A percentile compares a stretch with the other conserved stretches of the same genome.
These are phyloP conservation scores for Halichoerus grypus DNA, from an alignment of 2,113 vertebrate species.

Conservation along the genomic window DNA sequence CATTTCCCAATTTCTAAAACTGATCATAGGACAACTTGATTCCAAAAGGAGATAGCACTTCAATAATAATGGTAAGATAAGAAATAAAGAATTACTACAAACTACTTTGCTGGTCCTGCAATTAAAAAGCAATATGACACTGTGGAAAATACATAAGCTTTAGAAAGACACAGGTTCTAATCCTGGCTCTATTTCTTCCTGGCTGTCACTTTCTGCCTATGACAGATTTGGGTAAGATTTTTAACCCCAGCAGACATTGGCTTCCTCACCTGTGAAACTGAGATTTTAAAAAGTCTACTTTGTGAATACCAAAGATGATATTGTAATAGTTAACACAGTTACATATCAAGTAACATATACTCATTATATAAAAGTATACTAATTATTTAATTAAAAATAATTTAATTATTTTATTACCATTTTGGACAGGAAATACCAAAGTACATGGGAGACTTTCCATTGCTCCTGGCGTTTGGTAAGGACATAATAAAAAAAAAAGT, in stretches of 20 bases:
- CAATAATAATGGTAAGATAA: not conserved
- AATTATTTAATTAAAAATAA: not conserved
- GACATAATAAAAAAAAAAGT: not conserved
- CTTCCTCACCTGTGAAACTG: not conserved
- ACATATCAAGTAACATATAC: not conserved
- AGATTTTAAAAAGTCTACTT: not conserved
- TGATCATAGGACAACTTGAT: slow-evolving; percentile 71
- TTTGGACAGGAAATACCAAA: slow-evolving; percentile 10
- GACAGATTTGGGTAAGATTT: not conserved
- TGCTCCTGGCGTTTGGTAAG: not conserved
- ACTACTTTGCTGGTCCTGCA: slow-evolving; percentile 1
- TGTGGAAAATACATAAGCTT: not conserved
- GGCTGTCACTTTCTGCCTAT: not conserved
- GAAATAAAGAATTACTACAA: slow-evolving; percentile 25
- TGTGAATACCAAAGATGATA: slow-evolving; percentile 31
- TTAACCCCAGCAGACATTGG: not conserved
- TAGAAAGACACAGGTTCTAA: not conserved
- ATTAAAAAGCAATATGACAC: not conserved
- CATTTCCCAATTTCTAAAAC: slow-evolving; percentile 73
- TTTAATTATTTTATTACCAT: not conserved
- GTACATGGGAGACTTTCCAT: not conserved
- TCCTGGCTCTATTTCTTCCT: not conserved
- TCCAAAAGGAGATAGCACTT: slow-evolving; percentile 51
- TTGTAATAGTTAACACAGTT: not conserved
- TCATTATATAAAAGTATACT: not conserved